Percentiles rank a stretch among this genome's conserved stretches.
These are phyloP conservation scores for Pipistrellus pipistrellus DNA, from an alignment of 2,797 vertebrate species.

Conservation along the genomic window DNA sequence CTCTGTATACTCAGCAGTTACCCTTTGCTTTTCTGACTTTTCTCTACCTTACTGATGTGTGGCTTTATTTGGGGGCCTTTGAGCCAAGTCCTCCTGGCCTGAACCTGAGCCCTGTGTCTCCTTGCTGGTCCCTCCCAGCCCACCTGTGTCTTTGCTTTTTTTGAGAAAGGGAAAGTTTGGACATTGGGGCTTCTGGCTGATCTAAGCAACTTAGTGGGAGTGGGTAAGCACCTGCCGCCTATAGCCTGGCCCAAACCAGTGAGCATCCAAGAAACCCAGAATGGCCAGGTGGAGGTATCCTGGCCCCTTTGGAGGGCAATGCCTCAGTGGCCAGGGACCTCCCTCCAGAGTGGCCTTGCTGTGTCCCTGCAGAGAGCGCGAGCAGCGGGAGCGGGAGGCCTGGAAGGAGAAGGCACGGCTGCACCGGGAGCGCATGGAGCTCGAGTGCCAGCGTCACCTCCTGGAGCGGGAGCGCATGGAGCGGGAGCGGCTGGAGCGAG, in stretches of 20 bases:
- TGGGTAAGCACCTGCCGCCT: neutral
- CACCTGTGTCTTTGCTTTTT: neutral
- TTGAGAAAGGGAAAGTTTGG: neutral
- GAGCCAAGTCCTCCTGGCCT: neutral
- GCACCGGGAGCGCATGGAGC: conserved; percentile 92
- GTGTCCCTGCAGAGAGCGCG: conserved; percentile 87
- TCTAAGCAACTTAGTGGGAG: neutral
- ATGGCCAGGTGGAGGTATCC: neutral
- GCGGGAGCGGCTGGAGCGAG: conserved; percentile 95
- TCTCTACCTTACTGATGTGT: no score
- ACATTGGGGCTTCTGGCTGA: neutral
- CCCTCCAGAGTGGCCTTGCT: neutral
- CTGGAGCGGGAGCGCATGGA: conserved; percentile 95
- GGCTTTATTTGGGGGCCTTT: neutral
- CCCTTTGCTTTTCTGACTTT: neutral
- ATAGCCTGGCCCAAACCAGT: neutral
- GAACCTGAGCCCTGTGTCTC: neutral
- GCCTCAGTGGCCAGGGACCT: neutral
- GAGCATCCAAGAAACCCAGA: neutral
- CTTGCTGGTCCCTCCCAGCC: neutral
- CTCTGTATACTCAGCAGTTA: no score
- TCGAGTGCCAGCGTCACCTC: conserved; percentile 95
- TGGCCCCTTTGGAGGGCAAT: neutral
- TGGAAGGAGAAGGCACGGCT: conserved; percentile 94
- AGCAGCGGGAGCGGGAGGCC: conserved; percentile 92